Percentiles rank a stretch among this genome's conserved stretches.
Evolutionary conservation across 1,140 invertebrate species (phyloP).

Genomic region (Heliconius hewitsoni): DNA sequence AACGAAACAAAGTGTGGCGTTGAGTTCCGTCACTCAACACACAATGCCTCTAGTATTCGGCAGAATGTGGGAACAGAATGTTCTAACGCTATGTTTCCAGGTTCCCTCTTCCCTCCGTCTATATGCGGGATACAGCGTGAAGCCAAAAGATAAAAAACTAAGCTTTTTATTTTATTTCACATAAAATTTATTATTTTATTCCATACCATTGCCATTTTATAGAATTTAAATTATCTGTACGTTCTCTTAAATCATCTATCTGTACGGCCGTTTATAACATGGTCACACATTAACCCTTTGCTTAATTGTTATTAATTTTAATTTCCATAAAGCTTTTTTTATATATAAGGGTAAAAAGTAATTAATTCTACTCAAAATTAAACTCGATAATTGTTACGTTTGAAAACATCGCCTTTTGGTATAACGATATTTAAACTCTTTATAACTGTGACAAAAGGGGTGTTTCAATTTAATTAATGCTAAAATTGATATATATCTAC

Average conservation of each 20-base stretch:
- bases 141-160: too few species aligned
- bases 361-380: neutral
- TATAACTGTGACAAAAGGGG: conserved; percentile 5
- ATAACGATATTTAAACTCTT: neutral
- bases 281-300: conserved; percentile 8
- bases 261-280: neutral
- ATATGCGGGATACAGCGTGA: too few species aligned
- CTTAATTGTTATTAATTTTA: conserved; percentile 7
- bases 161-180: too few species aligned
- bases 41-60: too few species aligned
- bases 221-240: neutral
- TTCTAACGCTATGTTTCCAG: too few species aligned
- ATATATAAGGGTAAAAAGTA: neutral
- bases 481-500: conserved; percentile 20
- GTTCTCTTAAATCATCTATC: neutral
- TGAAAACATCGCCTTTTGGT: neutral
- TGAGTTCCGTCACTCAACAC: too few species aligned
- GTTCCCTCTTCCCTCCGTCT: too few species aligned
- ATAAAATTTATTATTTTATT: too few species aligned
- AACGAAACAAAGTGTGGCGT: too few species aligned
- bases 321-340: neutral
- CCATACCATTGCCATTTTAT: too few species aligned
- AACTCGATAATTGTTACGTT: conserved; percentile 10
- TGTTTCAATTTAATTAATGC: conserved; percentile 19
- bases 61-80: too few species aligned